phyloP scores from a whole-genome alignment of 2,113 vertebrate genomes.

The Semicossyphus pulcher region DNA sequence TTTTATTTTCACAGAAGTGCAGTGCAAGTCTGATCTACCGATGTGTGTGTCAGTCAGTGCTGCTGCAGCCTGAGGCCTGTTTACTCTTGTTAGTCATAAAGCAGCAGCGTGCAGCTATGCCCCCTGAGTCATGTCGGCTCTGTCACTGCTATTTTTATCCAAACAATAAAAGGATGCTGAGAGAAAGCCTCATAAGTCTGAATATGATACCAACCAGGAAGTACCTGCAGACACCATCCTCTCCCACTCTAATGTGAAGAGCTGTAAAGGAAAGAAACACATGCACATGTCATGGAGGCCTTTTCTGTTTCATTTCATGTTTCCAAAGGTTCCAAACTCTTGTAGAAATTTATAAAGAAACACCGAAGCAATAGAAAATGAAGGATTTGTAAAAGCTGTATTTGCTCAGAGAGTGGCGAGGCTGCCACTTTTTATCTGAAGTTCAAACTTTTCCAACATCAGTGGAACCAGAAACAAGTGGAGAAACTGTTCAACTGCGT shows the following conservation, averaged over 20 bases:
- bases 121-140: slow-evolving; percentile 21
- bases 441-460: no score
- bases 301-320: no score
- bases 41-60: not conserved
- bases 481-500: no score
- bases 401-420: no score
- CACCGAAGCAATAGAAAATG: no score
- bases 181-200: not conserved
- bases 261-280: no score
- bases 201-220: not conserved
- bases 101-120: not conserved
- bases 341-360: no score
- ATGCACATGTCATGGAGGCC: no score
- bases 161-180: not conserved
- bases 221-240: not conserved
- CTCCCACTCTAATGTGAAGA: not conserved
- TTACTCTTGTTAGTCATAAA: slow-evolving; percentile 22
- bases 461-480: no score
- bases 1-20: not conserved
- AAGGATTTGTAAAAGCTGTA: no score
- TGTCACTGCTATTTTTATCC: slow-evolving; percentile 19
- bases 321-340: no score
- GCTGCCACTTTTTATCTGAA: no score
- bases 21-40: not conserved
- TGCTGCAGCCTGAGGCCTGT: not conserved